Percentiles rank a stretch among this genome's conserved stretches.
phyloP scores from a whole-genome alignment of 2,797 vertebrate genomes.

The Cyprinodon diabolis region DNA sequence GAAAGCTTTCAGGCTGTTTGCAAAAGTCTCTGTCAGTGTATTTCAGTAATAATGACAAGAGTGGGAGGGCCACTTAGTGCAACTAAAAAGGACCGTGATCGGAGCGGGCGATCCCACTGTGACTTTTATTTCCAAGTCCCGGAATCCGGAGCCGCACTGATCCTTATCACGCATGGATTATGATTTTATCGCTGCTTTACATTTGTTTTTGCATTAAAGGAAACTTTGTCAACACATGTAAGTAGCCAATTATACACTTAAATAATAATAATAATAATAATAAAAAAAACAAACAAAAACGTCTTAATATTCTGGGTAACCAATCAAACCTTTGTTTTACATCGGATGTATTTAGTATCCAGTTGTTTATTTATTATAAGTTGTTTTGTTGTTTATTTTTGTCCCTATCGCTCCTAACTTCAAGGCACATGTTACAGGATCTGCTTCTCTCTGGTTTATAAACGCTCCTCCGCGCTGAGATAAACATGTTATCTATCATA shows the following conservation, averaged over 20 bases:
- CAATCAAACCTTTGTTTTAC: background rate
- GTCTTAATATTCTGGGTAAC: background rate
- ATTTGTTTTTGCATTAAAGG: conserved; percentile 59
- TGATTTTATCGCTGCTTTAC: conserved; percentile 53
- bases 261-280: background rate
- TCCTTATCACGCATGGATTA: conserved; percentile 75
- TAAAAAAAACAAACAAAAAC: background rate
- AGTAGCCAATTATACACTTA: conserved; percentile 60
- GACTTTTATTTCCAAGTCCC: conserved; percentile 86
- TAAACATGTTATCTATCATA: conserved; percentile 31
- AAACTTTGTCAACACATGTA: conserved; percentile 81
- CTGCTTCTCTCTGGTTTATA: conserved; percentile 46
- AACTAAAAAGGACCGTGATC: conserved; percentile 98
- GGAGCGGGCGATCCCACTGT: conserved; percentile 80
- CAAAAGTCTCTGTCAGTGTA: conserved; percentile 71
- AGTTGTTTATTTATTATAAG: conserved; percentile 2
- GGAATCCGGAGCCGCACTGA: conserved; percentile 74
- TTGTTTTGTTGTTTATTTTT: background rate
- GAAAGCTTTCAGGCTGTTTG: conserved; percentile 63
- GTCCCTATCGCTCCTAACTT: conserved; percentile 18
- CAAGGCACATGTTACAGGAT: conserved; percentile 38
- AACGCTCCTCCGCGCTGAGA: conserved; percentile 43
- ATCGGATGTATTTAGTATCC: background rate
- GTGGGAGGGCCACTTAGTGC: conserved; percentile 95
- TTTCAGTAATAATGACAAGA: conserved; percentile 84